A percentile compares a stretch with the other conserved stretches of the same genome.
Conservation (phyloP, 2,888 invertebrate genomes). For the Leucania comma region DNA sequence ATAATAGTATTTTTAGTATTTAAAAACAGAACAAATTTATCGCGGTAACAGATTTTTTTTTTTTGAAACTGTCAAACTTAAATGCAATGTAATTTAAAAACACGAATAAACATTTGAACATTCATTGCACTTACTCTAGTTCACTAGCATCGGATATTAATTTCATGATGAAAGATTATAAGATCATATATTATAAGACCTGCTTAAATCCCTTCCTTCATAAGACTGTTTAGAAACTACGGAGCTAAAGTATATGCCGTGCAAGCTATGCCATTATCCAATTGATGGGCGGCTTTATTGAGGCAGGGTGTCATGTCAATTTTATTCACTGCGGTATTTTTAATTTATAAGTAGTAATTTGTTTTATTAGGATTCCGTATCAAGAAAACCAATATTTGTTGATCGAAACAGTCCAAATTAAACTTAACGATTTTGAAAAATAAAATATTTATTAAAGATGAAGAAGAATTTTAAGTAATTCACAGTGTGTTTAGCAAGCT, state of each 20-base stretch:
- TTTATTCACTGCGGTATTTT: background rate
- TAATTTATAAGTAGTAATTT: background rate
- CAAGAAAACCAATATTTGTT: too few species aligned
- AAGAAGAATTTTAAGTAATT: too few species aligned
- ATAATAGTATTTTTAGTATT: slow-evolving; percentile 2
- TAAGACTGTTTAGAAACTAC: background rate
- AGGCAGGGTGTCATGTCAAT: slow-evolving; percentile 10
- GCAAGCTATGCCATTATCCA: slow-evolving; percentile 18
- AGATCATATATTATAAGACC: too few species aligned
- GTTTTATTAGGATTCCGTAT: background rate
- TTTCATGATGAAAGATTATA: slow-evolving; percentile 14
- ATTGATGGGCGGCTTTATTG: background rate
- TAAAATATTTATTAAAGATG: too few species aligned
- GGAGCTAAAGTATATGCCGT: background rate
- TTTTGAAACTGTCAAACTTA: background rate
- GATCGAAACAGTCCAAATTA: too few species aligned
- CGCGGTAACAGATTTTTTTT: background rate
- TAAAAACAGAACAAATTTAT: background rate
- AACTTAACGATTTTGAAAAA: too few species aligned
- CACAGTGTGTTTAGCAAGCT: too few species aligned
- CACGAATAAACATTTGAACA: background rate
- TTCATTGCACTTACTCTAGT: slow-evolving; percentile 19
- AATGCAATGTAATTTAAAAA: background rate
- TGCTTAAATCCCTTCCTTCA: background rate
- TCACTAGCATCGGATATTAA: slow-evolving; percentile 24